phyloP scores from a whole-genome alignment of 2,888 invertebrate species.

The Acrobasis consociella region DNA sequence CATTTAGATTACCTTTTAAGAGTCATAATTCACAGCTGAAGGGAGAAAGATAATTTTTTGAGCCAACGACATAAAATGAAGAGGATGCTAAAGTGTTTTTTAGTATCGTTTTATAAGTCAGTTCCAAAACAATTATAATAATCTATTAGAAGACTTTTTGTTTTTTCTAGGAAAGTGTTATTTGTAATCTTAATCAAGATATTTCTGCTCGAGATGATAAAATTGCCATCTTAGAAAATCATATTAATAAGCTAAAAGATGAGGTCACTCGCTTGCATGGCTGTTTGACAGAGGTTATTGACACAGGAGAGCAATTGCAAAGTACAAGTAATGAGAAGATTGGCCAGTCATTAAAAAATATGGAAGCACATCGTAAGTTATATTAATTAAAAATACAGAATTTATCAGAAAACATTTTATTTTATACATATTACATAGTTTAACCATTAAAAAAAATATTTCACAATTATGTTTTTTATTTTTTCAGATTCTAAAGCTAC shows the following conservation, averaged over 20 bases:
- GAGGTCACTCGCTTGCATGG: conserved; percentile 61
- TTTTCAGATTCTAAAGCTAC: conserved; percentile 66
- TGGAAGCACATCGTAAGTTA: conserved; percentile 73
- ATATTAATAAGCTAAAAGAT: conserved; percentile 65
- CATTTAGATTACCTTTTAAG: no score
- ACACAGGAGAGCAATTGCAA: conserved; percentile 60
- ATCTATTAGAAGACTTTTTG: neutral
- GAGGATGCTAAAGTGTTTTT: no score
- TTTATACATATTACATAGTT: no score
- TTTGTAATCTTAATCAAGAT: conserved; percentile 54
- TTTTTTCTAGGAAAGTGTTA: conserved; percentile 55
- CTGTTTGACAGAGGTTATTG: conserved; percentile 50
- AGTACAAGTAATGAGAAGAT: conserved; percentile 52
- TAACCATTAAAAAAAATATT: no score
- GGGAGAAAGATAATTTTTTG: no score
- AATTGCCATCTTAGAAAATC: conserved; percentile 66
- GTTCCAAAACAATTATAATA: no score
- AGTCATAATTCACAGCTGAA: no score
- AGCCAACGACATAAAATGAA: no score
- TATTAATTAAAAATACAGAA: neutral
- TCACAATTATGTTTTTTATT: no score
- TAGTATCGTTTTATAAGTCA: no score
- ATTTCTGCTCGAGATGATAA: conserved; percentile 56
- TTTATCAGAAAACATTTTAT: no score
- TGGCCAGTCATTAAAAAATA: conserved; percentile 53